These are phyloP conservation scores for Halcyon badia DNA, from an alignment of 2,797 vertebrate species.

Conservation along the genomic window DNA sequence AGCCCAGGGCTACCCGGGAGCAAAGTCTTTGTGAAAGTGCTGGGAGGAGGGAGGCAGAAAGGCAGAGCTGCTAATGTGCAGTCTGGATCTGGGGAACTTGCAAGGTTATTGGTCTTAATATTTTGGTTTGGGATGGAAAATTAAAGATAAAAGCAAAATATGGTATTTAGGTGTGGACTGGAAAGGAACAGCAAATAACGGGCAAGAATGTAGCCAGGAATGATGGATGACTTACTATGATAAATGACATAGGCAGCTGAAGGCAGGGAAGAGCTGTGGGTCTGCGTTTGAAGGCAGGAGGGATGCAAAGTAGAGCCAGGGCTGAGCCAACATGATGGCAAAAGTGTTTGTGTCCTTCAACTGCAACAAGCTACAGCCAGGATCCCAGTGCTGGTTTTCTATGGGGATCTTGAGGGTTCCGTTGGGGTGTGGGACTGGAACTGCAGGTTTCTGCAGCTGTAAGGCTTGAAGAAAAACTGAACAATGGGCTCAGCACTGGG, in stretches of 20 bases:
- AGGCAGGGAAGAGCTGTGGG: not conserved
- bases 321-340: not conserved
- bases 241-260: not conserved
- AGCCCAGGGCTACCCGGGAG: not conserved
- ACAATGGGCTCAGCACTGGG: not conserved
- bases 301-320: not conserved
- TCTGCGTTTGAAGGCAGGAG: not conserved
- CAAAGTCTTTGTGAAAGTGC: not conserved
- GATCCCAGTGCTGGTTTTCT: not conserved
- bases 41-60: not conserved
- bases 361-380: not conserved
- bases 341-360: not conserved
- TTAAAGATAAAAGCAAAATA: constrained; percentile 38
- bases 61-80: not conserved
- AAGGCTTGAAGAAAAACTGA: not conserved
- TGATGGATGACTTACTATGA: not conserved
- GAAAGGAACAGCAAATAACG: constrained; percentile 11
- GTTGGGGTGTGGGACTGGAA: not conserved
- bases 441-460: not conserved
- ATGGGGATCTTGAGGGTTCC: not conserved
- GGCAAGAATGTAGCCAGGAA: not conserved
- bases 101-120: constrained; percentile 8
- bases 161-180: not conserved
- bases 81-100: constrained; percentile 14
- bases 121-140: constrained; percentile 36